Conservation (phyloP, 2,888 invertebrate species). For the Hylaea fasciaria region DNA sequence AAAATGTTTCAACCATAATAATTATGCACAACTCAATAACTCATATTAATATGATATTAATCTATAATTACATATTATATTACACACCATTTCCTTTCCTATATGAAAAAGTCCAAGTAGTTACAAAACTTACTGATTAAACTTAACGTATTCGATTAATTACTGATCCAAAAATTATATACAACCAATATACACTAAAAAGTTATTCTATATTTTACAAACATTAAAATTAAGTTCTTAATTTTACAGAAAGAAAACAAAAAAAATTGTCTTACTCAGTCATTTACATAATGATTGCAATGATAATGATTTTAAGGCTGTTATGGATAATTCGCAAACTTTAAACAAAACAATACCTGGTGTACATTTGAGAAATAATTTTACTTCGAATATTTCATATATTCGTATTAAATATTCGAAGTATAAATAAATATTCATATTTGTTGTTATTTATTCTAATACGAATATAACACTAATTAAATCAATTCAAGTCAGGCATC, state of each 20-base stretch:
- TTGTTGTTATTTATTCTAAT: no score
- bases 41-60: no score
- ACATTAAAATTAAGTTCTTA: constrained; percentile 35
- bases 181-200: constrained; percentile 79
- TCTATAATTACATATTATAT: no score
- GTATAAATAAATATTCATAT: no score
- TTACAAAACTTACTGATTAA: constrained; percentile 39
- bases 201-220: constrained; percentile 55
- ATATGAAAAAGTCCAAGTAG: constrained; percentile 41
- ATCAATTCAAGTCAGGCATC: no score
- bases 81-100: constrained; percentile 35
- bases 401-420: no score
- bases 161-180: constrained; percentile 70
- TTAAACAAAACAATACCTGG: neutral
- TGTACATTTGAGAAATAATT: neutral
- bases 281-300: constrained; percentile 35
- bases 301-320: constrained; percentile 51
- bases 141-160: constrained; percentile 23
- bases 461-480: no score
- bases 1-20: constrained; percentile 1
- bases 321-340: constrained; percentile 45
- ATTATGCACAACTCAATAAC: constrained; percentile 8
- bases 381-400: no score
- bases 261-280: constrained; percentile 27
- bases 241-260: constrained; percentile 22